Evolutionary conservation across 2,113 vertebrate genomes (phyloP), one percentile per base, ranked within the genome.

Genomic region (Recurvirostra avosetta): DNA sequence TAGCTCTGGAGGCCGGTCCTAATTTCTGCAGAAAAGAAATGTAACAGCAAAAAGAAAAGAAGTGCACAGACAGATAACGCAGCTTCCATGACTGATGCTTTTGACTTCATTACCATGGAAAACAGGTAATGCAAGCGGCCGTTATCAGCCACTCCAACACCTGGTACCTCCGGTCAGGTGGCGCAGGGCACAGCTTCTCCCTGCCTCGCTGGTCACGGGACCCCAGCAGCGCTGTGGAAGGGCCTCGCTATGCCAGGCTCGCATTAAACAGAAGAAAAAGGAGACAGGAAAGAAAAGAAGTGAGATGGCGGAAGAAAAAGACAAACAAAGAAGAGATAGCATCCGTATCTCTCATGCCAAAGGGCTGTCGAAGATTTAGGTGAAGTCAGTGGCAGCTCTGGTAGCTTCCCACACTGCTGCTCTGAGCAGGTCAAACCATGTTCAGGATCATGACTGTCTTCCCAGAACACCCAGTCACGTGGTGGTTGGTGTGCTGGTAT

Each of bases 131-230:
- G 75, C 29, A 86, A 76, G 86, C 8, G 14, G 78, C 34, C 92
- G 67, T 92, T 96, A 92, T 67, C 96, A 94, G 82, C 59, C 92
- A 5, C 90, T 82, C 55, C 82, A 88, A 27, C 85, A 90, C 49
- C 80, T 38, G 74, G 81, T 12, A 82, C 14, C 74, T 85, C 78
- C 74, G 40, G 67, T 76, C 81, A 72, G 61, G 80, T 41, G 77
- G 91, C 89, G 81, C 21, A 71, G 49, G 71, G 77, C 77, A 94
- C 52, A 86, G 92, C 58, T 66, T 19, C 22, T 70, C 38, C 78
- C 71, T 63, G 71, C 88, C 92, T 80, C 25, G 1, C 50, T 4
- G 8, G 81, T 12, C 78, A 32, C 0, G 2, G 81, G 50, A 62
- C 77, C 53, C 12, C 71, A 85, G 74, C 74, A 62, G 84, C 0